Conservation (phyloP, 2,113 vertebrate genomes). For the Struthio camelus region DNA sequence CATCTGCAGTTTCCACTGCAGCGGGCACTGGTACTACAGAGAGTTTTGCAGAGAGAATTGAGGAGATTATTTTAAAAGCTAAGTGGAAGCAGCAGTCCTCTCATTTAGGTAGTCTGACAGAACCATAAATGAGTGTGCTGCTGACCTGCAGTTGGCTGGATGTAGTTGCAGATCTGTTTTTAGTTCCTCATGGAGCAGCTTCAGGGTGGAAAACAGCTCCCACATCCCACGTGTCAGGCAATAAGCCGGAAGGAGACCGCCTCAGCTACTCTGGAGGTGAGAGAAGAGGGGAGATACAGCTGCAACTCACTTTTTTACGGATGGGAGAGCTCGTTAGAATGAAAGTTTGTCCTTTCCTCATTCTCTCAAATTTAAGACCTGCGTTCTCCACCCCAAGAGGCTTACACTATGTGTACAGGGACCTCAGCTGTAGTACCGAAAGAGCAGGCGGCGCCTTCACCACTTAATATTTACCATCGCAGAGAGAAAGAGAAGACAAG, state of each 20-base stretch:
- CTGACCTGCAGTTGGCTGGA: too few relatives aligned
- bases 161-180: too few relatives aligned
- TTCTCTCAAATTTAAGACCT: not conserved
- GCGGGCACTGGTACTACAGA: too few relatives aligned
- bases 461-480: not conserved
- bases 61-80: too few relatives aligned
- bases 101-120: not conserved
- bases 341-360: not conserved
- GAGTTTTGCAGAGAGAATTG: too few relatives aligned
- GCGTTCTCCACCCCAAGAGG: not conserved
- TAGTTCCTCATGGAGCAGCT: too few relatives aligned
- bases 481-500: not conserved
- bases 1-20: not conserved
- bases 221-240: not conserved
- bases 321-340: not conserved
- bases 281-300: not conserved
- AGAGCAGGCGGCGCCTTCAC: not conserved
- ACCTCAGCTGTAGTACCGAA: not conserved
- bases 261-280: not conserved
- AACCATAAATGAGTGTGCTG: not conserved
- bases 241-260: not conserved
- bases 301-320: not conserved
- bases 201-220: not conserved
- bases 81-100: too few relatives aligned
- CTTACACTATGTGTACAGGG: too few relatives aligned